A percentile compares a stretch with the other conserved stretches of the same genome.
phyloP scores from a whole-genome alignment of 92 coral and sea anemone species.

The Meandrina meandrites region DNA sequence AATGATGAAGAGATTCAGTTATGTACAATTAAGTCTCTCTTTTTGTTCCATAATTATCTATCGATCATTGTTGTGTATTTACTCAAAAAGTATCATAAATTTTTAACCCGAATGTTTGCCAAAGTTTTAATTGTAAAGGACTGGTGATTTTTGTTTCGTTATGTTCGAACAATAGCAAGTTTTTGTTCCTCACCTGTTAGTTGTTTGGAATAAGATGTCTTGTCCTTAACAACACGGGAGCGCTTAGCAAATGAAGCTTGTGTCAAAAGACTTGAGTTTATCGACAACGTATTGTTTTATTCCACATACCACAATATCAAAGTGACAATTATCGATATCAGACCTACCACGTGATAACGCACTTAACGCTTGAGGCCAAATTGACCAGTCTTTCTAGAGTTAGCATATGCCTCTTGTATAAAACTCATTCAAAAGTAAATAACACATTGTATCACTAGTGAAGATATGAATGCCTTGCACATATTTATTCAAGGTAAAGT shows the following conservation, averaged over 20 bases:
- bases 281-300: background rate
- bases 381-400: background rate
- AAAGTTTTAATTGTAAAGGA: background rate
- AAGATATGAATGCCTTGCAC: background rate
- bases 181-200: background rate
- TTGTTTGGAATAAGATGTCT: background rate
- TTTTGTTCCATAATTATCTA: background rate
- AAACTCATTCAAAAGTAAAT: background rate
- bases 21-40: background rate
- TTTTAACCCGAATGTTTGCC: background rate
- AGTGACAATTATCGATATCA: background rate
- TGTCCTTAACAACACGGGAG: background rate
- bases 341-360: constrained; percentile 29
- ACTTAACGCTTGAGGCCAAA: background rate
- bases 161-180: background rate
- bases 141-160: background rate
- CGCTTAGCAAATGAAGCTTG: constrained; percentile 7
- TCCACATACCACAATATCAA: background rate
- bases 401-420: background rate
- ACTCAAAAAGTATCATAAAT: background rate
- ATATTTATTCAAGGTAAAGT: background rate
- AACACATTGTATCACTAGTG: background rate
- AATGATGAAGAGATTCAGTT: background rate
- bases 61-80: background rate
- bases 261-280: constrained; percentile 2